phyloP scores from a whole-genome alignment of 1,140 invertebrate species.

The Polypedilum pembai region DNA sequence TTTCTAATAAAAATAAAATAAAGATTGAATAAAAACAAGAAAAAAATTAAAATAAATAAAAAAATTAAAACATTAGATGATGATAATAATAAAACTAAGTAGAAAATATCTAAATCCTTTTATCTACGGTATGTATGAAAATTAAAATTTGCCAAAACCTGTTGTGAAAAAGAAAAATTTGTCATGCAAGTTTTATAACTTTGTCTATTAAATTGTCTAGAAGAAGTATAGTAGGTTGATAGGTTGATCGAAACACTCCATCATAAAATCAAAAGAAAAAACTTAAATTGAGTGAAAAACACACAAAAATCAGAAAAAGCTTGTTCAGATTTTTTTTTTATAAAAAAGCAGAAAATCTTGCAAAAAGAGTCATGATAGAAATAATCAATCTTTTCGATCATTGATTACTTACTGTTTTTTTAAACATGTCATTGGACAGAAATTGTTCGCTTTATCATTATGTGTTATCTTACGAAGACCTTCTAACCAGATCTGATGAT shows the following conservation, averaged over 20 bases:
- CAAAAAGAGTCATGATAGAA: neutral
- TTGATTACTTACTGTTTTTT: slow-evolving; percentile 95
- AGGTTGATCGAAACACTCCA: no score
- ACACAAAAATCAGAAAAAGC: slow-evolving; percentile 11
- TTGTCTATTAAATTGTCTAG: no score
- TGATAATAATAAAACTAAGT: no score
- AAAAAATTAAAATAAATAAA: slow-evolving; percentile 26
- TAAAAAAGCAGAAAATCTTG: neutral
- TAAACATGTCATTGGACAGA: slow-evolving; percentile 96
- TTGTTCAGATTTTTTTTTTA: neutral
- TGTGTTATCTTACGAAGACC: slow-evolving; percentile 90
- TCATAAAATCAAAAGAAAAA: neutral
- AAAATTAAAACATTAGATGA: neutral
- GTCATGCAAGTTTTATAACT: no score
- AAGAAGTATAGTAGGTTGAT: no score
- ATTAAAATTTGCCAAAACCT: no score
- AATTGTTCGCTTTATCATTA: slow-evolving; percentile 98
- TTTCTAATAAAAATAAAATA: slow-evolving; percentile 52
- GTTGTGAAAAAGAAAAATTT: no score
- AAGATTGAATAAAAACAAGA: slow-evolving; percentile 35
- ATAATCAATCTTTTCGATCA: neutral
- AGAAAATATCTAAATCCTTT: no score
- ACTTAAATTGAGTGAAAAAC: neutral
- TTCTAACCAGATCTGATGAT: slow-evolving; percentile 84
- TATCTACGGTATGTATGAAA: no score